phyloP scores from a whole-genome alignment of 2,888 invertebrate genomes.

The Monopis laevigella region DNA sequence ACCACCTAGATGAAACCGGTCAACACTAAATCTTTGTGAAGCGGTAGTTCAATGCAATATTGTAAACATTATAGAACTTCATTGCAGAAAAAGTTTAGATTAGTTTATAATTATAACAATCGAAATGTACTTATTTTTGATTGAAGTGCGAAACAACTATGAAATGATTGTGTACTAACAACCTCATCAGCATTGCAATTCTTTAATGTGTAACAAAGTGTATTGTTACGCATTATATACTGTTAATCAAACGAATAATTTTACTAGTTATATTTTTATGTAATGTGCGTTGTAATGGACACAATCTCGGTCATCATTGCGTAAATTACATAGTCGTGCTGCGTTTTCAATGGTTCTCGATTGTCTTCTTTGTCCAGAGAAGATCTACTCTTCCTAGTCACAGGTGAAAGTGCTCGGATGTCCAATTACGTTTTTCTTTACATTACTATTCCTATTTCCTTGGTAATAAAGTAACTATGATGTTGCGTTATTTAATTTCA shows the following conservation, averaged over 20 bases:
- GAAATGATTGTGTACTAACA: no score
- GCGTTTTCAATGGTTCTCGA: constrained; percentile 15
- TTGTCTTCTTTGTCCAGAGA: constrained; percentile 15
- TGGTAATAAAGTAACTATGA: constrained; percentile 11
- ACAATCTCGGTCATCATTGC: constrained; percentile 12
- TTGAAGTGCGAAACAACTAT: no score
- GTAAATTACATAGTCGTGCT: constrained; percentile 12
- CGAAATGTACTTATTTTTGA: no score
- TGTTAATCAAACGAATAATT: constrained; percentile 10
- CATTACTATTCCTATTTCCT: constrained; percentile 20
- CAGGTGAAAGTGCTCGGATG: constrained; percentile 36
- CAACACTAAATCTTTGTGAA: no score
- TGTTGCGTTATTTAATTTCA: constrained; percentile 3
- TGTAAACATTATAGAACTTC: no score
- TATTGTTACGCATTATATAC: neutral
- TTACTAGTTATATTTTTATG: constrained; percentile 7
- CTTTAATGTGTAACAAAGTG: no score
- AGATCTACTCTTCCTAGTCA: constrained; percentile 9
- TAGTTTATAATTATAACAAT: no score
- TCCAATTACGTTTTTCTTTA: constrained; percentile 39
- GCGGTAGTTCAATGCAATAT: no score
- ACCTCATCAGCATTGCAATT: no score
- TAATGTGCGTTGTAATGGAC: constrained; percentile 8
- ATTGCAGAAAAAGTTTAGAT: no score
- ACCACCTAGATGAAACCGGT: no score